A percentile compares a stretch with the other conserved stretches of the same genome.
Evolutionary conservation across 2,888 invertebrate genomes (phyloP).

Genomic region (Lobophora halterata): DNA sequence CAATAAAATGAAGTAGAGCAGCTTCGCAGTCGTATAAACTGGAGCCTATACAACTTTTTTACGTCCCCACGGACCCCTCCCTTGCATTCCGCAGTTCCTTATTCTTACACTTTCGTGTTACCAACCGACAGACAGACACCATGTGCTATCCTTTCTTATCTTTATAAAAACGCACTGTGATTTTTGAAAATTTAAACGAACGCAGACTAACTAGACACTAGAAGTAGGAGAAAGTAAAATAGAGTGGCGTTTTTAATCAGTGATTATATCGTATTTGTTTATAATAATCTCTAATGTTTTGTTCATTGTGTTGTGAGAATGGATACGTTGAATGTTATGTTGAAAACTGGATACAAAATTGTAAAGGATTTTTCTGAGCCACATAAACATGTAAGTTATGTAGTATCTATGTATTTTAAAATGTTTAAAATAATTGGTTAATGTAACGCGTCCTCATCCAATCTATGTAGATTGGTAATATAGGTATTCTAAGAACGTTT

Average conservation of each 20-base stretch:
- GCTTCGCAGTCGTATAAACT: conserved; percentile 47
- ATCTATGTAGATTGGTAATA: no score
- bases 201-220: no score
- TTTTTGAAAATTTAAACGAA: no score
- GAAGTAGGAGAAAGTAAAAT: no score
- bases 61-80: conserved; percentile 71
- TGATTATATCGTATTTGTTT: conserved; percentile 3
- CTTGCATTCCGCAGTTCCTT: conserved; percentile 67
- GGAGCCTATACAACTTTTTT: conserved; percentile 74
- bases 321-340: conserved; percentile 66
- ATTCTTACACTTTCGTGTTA: conserved; percentile 53
- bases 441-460: no score
- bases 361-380: conserved; percentile 70
- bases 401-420: conserved; percentile 33
- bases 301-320: conserved; percentile 38
- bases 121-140: conserved; percentile 49
- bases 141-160: conserved; percentile 48
- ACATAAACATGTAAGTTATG: conserved; percentile 66
- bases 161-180: no score
- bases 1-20: conserved; percentile 59
- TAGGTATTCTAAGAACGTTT: no score
- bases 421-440: not conserved
- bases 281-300: not conserved
- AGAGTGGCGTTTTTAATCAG: no score
- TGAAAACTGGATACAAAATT: conserved; percentile 72